Evolutionary conservation across 2,888 invertebrate species (phyloP), one percentile per base, ranked within the genome.

Genomic region (Glaucopsyche alexis): DNA sequence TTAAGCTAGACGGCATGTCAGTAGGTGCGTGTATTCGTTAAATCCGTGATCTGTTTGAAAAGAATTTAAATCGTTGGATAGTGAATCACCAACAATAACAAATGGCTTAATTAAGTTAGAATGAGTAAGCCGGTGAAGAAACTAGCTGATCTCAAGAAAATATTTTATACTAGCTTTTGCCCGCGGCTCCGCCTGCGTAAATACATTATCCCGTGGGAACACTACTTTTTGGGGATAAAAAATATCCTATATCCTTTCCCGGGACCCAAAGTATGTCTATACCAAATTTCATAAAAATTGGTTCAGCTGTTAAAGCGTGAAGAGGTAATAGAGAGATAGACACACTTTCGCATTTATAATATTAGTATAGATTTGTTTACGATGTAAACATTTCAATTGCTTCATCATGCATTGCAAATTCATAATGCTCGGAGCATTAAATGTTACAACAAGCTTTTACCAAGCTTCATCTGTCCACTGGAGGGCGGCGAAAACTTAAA

Each of bases 401-500:
- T 38, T 29, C 60, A 13, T 60, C n/a, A n/a, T n/a, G n/a, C n/a
- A n/a, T n/a, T n/a, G n/a, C n/a, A 14, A 60, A 14, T 60, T 60
- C 60, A 66, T 66, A 66, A 66, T 8, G 16, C 40, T 42, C n/a
- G 13, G 66, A 66, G 42, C 42, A 7, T 66, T 66, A 66, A 66
- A 42, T 42, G n/a, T 42, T 66, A 40, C 42, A 14, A 66, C n/a
- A 66, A 66, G 66, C 42, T 66, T 40, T 69, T 29, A 69, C 47
- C 19, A 38, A 69, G 49, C 69, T 47, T 47, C 69, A 49, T 19
- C 14, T 38, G 69, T 69, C 69, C 69, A 29, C 47, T 38, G 16
- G 69, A 38, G 29, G 14, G 38, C 47, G 47, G 69, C 16, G 47
- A 69, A 69, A 69, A 69, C 69, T 69, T 49, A 69, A 47, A 69